Evolutionary conservation across 2,113 vertebrate genomes (phyloP).

Genomic region (Rhinolophus sinicus): DNA sequence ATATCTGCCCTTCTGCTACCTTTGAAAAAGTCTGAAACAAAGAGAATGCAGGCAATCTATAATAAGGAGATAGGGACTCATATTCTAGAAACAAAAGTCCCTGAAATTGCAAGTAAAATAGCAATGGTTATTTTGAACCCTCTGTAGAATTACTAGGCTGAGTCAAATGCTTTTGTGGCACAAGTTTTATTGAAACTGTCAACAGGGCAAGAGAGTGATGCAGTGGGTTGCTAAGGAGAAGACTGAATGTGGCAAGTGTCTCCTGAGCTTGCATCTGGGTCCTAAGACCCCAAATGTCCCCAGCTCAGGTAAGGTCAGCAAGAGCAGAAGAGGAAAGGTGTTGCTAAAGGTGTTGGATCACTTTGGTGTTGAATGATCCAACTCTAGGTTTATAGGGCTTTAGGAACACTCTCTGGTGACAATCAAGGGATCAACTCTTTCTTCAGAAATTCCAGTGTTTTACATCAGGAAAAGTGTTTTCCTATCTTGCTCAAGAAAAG

Average conservation of each 20-base stretch:
- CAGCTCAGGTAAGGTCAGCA: not conserved
- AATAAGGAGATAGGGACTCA: not conserved
- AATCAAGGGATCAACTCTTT: not conserved
- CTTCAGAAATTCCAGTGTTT: conserved; percentile 3
- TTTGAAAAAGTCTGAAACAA: conserved; percentile 24
- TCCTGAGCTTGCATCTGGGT: not conserved
- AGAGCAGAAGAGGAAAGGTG: not conserved
- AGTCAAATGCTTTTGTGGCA: not conserved
- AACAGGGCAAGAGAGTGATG: not conserved
- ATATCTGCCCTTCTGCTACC: not conserved
- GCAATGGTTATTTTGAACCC: not conserved
- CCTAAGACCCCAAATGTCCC: not conserved
- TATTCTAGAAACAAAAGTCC: not conserved
- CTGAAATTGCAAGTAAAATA: not conserved
- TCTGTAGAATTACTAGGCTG: not conserved
- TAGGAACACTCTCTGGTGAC: not conserved
- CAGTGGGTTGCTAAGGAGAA: not conserved
- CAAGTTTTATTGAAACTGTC: conserved; percentile 40
- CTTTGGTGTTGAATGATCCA: not conserved
- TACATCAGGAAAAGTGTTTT: not conserved
- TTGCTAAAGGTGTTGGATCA: too few relatives aligned
- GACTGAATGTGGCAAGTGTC: not conserved
- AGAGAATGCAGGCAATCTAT: not conserved
- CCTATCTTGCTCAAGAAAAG: not conserved
- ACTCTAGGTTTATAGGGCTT: not conserved